phyloP scores from a whole-genome alignment of 2,888 invertebrate genomes.

The Agrenia bidenticulata region DNA sequence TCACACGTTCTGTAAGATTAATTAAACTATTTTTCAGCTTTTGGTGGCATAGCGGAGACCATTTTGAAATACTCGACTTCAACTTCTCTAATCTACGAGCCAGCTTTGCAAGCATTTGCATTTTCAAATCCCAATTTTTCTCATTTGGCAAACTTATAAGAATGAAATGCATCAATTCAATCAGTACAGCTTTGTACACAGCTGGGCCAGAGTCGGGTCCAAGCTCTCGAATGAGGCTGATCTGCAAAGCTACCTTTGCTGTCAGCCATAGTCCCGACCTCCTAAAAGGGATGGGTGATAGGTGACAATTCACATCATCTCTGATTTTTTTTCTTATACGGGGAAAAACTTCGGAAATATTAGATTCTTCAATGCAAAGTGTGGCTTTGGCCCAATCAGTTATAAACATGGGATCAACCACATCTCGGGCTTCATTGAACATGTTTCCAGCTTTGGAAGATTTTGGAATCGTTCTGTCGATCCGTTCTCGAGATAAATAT shows the following conservation, averaged over 20 bases:
- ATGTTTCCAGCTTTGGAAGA: constrained; percentile 1
- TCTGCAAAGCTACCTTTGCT: constrained; percentile 17
- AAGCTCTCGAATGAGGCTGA: constrained; percentile 11
- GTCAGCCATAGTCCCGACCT: constrained; percentile 21
- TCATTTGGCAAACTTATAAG: not conserved
- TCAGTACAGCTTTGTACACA: constrained; percentile 26
- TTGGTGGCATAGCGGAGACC: not conserved
- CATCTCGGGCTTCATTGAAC: constrained; percentile 17
- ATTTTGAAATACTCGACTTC: not conserved
- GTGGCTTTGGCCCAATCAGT: constrained; percentile 20
- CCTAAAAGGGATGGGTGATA: not conserved
- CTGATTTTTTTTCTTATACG: constrained; percentile 26
- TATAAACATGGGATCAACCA: constrained; percentile 18
- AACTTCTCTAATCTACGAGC: constrained; percentile 25
- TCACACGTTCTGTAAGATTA: not conserved
- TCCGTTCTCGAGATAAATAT: not conserved
- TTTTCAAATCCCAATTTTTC: not conserved
- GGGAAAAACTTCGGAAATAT: not conserved
- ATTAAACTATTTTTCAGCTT: not conserved
- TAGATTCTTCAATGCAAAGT: not conserved
- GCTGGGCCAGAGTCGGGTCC: constrained; percentile 10
- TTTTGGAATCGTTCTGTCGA: not conserved
- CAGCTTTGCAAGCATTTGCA: constrained; percentile 25
- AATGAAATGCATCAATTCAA: not conserved
- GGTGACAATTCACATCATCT: constrained; percentile 16